Percentiles rank a stretch among this genome's conserved stretches.
phyloP scores from a whole-genome alignment of 2,113 vertebrate species.

The Galbula dea region DNA sequence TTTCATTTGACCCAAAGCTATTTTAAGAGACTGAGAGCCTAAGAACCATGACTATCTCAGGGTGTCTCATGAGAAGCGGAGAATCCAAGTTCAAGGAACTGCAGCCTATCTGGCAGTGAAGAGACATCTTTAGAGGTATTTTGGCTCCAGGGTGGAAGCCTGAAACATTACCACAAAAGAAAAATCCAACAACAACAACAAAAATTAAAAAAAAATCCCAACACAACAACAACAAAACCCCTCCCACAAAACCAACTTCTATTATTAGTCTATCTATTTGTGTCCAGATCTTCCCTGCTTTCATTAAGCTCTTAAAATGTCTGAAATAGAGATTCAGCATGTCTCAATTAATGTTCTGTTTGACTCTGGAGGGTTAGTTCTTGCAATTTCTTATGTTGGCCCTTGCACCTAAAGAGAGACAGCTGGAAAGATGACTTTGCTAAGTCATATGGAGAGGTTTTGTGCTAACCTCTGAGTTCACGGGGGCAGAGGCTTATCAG shows the following conservation, averaged over 20 bases:
- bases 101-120: background rate
- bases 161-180: background rate
- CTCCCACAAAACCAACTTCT: background rate
- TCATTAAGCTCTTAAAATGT: background rate
- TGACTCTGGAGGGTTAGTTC: background rate
- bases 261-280: background rate
- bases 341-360: background rate
- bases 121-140: background rate
- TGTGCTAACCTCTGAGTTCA: slow-evolving; percentile 13
- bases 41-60: background rate
- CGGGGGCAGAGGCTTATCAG: background rate
- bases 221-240: background rate
- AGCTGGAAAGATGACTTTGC: background rate
- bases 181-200: no score
- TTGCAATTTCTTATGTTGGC: background rate
- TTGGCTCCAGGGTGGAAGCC: background rate
- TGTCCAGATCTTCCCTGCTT: background rate
- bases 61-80: background rate
- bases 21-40: background rate
- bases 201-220: no score
- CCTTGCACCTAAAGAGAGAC: background rate
- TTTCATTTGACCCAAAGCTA: background rate
- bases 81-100: background rate
- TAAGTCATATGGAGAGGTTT: background rate
- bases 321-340: background rate